Evolutionary conservation across 2,797 vertebrate species (phyloP), one percentile per base, ranked within the genome.

Genomic region (Buceros bicornis): DNA sequence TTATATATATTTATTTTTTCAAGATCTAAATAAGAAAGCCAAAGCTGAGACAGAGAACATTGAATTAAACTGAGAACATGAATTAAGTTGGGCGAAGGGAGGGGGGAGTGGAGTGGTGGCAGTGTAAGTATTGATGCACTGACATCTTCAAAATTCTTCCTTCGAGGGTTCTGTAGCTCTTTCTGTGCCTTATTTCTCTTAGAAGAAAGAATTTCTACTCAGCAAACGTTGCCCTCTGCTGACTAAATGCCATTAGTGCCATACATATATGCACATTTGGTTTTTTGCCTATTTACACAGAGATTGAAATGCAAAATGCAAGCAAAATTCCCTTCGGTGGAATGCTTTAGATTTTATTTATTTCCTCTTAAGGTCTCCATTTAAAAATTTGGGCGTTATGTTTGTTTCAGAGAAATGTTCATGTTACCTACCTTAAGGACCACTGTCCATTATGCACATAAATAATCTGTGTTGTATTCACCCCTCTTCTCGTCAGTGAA

Each of bases 161-260:
- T 58, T 71, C 28, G 2, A 5, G 28, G 16, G 29, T 26, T 37
- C 40, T 26, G 69, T 10, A 86, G 54, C 11, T 60, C 50, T 28
- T 50, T 37, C 40, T 7, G 24, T 62, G 72, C 40, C 19, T 67
- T 22, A 19, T 14, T 50, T 56, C 60, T 53, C 80, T 5, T 1
- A 60, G 77, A 31, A 33, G 64, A 43, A 92, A 26, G 62, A 43
- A 89, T 74, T 93, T 97, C 97, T 80, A 35, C 47, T 89, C 97
- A 93, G 98, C 88, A 93, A 80, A 96, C 91, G 92, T 97, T 98
- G 98, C 98, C 98, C 98, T 98, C 98, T 98, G 96, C 97, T 97
- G 98, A 90, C 87, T 37, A 64, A 74, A 87, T 26, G 22, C 26
- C 10, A 51, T 50, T 80, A 97, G 64, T 81, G 51, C 97, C 47